These are phyloP conservation scores for Ditula angustiorana DNA, from an alignment of 2,888 invertebrate species.

Conservation along the genomic window DNA sequence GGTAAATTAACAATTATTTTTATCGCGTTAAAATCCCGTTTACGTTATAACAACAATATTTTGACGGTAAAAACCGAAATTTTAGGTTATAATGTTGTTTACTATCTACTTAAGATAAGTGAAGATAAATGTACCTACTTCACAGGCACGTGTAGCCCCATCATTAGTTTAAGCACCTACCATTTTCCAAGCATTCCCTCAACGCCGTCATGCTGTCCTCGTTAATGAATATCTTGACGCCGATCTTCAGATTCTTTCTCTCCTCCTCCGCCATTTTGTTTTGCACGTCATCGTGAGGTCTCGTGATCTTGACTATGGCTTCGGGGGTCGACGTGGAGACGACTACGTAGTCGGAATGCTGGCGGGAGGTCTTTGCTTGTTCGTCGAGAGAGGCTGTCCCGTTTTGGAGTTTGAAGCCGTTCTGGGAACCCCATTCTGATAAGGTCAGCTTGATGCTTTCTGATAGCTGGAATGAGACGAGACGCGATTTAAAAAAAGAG, in stretches of 20 bases:
- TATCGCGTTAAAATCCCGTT: too few relatives aligned
- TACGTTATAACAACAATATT: too few relatives aligned
- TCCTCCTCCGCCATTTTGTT: slow-evolving; percentile 89
- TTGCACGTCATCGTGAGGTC: slow-evolving; percentile 87
- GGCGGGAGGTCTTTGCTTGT: slow-evolving; percentile 53
- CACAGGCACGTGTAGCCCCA: too few relatives aligned
- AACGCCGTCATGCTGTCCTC: slow-evolving; percentile 87
- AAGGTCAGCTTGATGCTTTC: slow-evolving; percentile 81
- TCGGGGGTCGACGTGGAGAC: slow-evolving; percentile 63
- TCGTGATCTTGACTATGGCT: slow-evolving; percentile 81
- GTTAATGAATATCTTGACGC: slow-evolving; percentile 94
- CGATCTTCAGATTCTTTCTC: slow-evolving; percentile 92
- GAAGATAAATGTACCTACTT: too few relatives aligned
- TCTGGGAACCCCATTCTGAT: slow-evolving; percentile 74
- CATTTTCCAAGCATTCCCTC: slow-evolving; percentile 90
- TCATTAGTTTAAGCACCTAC: too few relatives aligned
- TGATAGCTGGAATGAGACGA: slow-evolving; percentile 66
- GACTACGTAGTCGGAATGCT: slow-evolving; percentile 69
- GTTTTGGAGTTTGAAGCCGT: slow-evolving; percentile 61
- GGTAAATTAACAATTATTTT: too few relatives aligned
- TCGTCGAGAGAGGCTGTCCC: slow-evolving; percentile 56
- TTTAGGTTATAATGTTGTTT: too few relatives aligned
- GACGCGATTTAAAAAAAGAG: background rate
- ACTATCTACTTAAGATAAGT: too few relatives aligned
- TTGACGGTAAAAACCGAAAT: too few relatives aligned